Base-by-base conservation (phyloP, 1,140 invertebrate genomes). In the Tenebrio molitor region DNA sequence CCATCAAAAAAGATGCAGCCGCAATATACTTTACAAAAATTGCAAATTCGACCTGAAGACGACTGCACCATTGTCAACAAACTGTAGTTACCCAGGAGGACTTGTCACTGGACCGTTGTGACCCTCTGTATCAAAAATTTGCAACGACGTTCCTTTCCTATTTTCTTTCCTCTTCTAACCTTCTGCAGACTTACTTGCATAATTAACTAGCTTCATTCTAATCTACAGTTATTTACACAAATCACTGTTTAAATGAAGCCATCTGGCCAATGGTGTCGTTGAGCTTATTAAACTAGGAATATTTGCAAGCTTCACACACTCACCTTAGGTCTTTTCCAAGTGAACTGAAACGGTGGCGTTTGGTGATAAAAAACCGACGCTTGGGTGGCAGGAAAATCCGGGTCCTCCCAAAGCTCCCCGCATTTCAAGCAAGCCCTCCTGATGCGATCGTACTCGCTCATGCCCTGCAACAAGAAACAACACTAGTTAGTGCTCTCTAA, bases 361-460 rank as follows among this genome's bases (percentile, higher is more conserved):
- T 97, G 95, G 83, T 96, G 93, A 81, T 97, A 97, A 82, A 97
- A 97, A 1, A 97, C 93, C 0, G 95, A 96, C 0, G 91, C 86
- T 82, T 96, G 94, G 0, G 90, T 90, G 0, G 94, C 93, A 5
- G 94, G 92, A 84, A 97, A 97, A 82, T 95, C 94, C 0, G 93
- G 92, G 85, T 97, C 95, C 84, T 96, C 94, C 92, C 93, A 97
- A n/a, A 95, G 86, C 82, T 93, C 89, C 6, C 90, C 91, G 69
- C 90, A 88, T 85, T 93, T 91, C 79, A 93, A 85, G 84, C 93
- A 96, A 73, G 89, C 87, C 77, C 89, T 88, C 83, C 91, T 91
- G 76, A 96, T 93, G 39, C 91, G 88, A 84, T 95, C 94, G 87
- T 92, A 95, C 81, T 92, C 90, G 74, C 88, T 89, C 89, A 89